Evolutionary conservation across 2,113 vertebrate species (phyloP), one percentile per base, ranked within the genome.

Genomic region (Ivindomyrus marchei): DNA sequence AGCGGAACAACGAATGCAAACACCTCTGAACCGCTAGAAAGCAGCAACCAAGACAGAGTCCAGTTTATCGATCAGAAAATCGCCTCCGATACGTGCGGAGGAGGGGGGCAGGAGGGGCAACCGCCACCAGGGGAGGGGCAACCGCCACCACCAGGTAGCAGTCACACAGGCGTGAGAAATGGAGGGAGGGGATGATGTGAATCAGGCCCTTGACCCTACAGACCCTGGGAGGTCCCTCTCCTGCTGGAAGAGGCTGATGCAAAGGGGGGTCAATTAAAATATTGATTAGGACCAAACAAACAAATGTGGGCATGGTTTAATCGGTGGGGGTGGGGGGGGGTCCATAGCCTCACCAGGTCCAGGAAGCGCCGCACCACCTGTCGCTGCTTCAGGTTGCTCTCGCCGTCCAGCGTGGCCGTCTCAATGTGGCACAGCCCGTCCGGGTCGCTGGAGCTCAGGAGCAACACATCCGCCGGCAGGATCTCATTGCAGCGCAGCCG

Each of bases 351-450:
- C 96, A 99, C 98, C 92, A 98, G 95, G 92, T 98, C 97, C 0
- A 97, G 95, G 94, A 99, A 98, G 93, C 97, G 97, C 42, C 97
- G 97, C 88, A 98, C 97, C 85, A 99, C 97, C 94, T 98, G 98
- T 87, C 98, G 97, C 93, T 97, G 97, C 91, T 99, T 99, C 56
- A 99, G 96, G 94, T 99, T 99, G 92, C 97, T 99, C 96, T 99
- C 98, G 19, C 98, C 98, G 21, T 99, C 98, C 95, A 99, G 95
- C 46, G 97, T 99, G 94, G 98, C 97, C 0, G 98, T 99, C 96
- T 99, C 98, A 0, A 99, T 98, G 94, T 99, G 98, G 93, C 98
- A 99, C 87, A 99, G 95, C 5, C 98, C 97, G 85, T 99, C 98
- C 0, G 98, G 98, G 94, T 99, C 98, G 11, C 98, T 99, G 92